A percentile compares a stretch with the other conserved stretches of the same genome.
phyloP scores from a whole-genome alignment of 1,140 invertebrate genomes.

The Bombus polaris region DNA sequence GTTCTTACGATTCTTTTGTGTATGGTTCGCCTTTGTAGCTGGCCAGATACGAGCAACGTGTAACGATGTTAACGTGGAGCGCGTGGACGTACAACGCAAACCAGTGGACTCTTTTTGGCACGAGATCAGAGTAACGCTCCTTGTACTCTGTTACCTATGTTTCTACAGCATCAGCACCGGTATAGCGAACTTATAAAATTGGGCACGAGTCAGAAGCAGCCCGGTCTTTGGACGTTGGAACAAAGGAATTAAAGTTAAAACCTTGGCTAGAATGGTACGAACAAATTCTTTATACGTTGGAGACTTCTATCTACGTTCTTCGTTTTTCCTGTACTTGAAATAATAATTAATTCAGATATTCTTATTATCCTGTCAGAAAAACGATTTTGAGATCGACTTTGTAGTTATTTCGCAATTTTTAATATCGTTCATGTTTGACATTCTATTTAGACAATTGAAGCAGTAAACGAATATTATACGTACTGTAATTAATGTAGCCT shows the following conservation, averaged over 20 bases:
- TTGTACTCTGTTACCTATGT: background rate
- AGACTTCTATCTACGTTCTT: too few relatives aligned
- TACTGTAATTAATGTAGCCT: too few relatives aligned
- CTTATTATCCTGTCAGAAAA: too few relatives aligned
- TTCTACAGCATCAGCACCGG: background rate
- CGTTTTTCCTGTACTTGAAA: background rate
- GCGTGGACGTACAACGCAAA: background rate
- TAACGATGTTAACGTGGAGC: background rate
- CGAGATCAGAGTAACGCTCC: background rate
- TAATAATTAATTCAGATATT: background rate
- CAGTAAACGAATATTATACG: background rate
- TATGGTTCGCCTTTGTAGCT: background rate
- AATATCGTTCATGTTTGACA: background rate
- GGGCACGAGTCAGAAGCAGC: background rate
- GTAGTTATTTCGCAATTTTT: background rate
- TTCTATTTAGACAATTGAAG: background rate
- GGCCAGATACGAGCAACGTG: background rate
- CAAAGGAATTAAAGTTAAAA: background rate
- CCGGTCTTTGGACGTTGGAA: background rate
- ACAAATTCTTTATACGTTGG: background rate
- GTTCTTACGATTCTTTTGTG: background rate
- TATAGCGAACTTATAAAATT: background rate
- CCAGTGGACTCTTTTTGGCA: slow-evolving; percentile 7
- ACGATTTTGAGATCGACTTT: too few relatives aligned
- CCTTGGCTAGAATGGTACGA: background rate